These are phyloP conservation scores for Orchesella cincta DNA, from an alignment of 1,140 invertebrate species.

Conservation along the genomic window DNA sequence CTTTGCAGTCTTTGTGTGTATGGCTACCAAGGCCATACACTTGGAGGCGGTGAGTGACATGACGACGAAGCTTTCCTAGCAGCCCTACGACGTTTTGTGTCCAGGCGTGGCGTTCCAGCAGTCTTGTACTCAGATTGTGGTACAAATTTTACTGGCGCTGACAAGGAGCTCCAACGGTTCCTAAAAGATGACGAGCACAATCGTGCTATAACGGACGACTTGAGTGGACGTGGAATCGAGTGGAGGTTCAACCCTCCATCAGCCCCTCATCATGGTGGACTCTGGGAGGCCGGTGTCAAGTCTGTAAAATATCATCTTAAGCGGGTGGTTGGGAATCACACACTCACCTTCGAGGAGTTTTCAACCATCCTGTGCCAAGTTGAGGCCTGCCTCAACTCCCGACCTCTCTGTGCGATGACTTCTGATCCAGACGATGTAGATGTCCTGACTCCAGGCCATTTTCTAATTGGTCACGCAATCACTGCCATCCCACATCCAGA, in stretches of 20 bases:
- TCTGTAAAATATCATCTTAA: constrained; percentile 52
- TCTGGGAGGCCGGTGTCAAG: constrained; percentile 55
- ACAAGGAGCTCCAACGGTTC: constrained; percentile 41
- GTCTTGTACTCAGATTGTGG: constrained; percentile 54
- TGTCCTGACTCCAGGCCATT: constrained; percentile 49
- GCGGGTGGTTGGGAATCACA: constrained; percentile 40
- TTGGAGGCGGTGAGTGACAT: constrained; percentile 42
- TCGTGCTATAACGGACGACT: not conserved
- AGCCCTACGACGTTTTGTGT: constrained; percentile 41
- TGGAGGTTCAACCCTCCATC: constrained; percentile 54
- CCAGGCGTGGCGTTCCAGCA: constrained; percentile 36
- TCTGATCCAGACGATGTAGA: constrained; percentile 51
- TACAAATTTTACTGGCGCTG: constrained; percentile 53
- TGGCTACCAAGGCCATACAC: constrained; percentile 41
- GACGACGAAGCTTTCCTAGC: constrained; percentile 39
- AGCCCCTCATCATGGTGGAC: constrained; percentile 52
- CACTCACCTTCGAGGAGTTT: constrained; percentile 51
- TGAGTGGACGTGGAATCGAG: constrained; percentile 33
- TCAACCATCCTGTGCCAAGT: constrained; percentile 50
- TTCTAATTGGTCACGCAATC: constrained; percentile 34
- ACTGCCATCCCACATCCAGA: not conserved
- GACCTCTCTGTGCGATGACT: constrained; percentile 48
- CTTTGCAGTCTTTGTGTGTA: constrained; percentile 38
- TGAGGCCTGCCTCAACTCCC: constrained; percentile 53
- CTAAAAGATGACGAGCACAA: not conserved